Evolutionary conservation across 2,113 vertebrate species (phyloP).

Genomic region (Aythya baeri): DNA sequence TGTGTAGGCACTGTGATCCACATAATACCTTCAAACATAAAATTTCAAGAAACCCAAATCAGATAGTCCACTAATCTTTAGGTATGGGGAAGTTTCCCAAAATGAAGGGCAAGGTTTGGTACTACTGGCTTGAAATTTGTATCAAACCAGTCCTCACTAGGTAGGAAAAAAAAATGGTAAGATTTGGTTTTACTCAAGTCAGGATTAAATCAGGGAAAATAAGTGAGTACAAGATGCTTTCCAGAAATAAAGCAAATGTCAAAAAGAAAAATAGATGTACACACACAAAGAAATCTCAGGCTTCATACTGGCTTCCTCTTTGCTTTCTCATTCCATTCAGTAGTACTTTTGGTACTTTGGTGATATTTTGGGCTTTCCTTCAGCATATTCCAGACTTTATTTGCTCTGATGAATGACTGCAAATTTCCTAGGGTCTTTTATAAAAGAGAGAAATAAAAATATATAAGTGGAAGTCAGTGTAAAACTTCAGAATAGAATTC

Average conservation of each 20-base stretch:
- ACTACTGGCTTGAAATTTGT: background rate
- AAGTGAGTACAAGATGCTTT: background rate
- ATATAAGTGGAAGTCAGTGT: background rate
- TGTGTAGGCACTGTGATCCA: background rate
- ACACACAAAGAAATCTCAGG: background rate
- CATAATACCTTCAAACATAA: background rate
- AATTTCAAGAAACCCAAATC: background rate
- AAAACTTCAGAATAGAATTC: background rate
- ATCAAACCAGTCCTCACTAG: background rate
- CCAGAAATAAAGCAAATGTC: background rate
- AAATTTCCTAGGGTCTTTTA: background rate
- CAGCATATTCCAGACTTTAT: background rate
- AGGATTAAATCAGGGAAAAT: background rate
- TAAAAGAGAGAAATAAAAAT: background rate
- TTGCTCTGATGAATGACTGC: background rate
- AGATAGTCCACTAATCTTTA: background rate
- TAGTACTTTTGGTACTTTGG: background rate
- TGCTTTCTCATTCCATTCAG: background rate
- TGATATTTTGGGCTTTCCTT: background rate
- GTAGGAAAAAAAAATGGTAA: background rate
- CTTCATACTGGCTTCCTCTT: background rate
- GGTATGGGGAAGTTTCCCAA: background rate
- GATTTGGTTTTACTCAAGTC: background rate
- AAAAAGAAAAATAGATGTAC: background rate
- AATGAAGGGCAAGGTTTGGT: background rate